Percentiles rank a stretch among this genome's conserved stretches.
These are phyloP conservation scores for Drosophila triauraria DNA, from an alignment of 1,140 invertebrate species.

Conservation along the genomic window DNA sequence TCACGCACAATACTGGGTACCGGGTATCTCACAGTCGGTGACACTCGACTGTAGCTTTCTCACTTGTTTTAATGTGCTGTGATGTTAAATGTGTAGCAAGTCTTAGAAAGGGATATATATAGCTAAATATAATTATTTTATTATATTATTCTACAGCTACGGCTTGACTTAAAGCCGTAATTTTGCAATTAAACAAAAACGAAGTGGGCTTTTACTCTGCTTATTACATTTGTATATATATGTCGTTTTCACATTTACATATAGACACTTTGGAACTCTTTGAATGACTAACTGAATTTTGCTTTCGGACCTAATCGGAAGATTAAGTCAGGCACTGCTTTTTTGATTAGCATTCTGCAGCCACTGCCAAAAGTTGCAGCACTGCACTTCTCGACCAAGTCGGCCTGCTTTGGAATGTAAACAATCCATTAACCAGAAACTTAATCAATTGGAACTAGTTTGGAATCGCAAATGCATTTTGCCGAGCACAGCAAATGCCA, in stretches of 20 bases:
- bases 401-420: conserved; percentile 68
- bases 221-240: background rate
- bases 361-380: conserved; percentile 45
- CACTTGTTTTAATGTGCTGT: too few relatives aligned
- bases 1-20: too few relatives aligned
- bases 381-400: conserved; percentile 18
- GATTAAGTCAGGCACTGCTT: conserved; percentile 34
- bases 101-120: too few relatives aligned
- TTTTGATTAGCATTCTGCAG: conserved; percentile 45
- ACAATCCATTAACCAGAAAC: conserved; percentile 82
- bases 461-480: conserved; percentile 77
- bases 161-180: too few relatives aligned
- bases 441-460: conserved; percentile 81
- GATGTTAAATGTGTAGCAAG: too few relatives aligned
- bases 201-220: too few relatives aligned
- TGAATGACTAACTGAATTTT: conserved; percentile 3
- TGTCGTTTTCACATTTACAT: conserved; percentile 1
- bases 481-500: conserved; percentile 69
- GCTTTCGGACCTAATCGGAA: conserved; percentile 15
- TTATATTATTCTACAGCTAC: too few relatives aligned
- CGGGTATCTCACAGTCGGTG: too few relatives aligned
- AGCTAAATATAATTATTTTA: too few relatives aligned
- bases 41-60: too few relatives aligned
- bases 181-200: background rate
- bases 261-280: background rate